Evolutionary conservation across 1,140 invertebrate genomes (phyloP), one percentile per base, ranked within the genome.

Genomic region (Frieseomelitta varia): DNA sequence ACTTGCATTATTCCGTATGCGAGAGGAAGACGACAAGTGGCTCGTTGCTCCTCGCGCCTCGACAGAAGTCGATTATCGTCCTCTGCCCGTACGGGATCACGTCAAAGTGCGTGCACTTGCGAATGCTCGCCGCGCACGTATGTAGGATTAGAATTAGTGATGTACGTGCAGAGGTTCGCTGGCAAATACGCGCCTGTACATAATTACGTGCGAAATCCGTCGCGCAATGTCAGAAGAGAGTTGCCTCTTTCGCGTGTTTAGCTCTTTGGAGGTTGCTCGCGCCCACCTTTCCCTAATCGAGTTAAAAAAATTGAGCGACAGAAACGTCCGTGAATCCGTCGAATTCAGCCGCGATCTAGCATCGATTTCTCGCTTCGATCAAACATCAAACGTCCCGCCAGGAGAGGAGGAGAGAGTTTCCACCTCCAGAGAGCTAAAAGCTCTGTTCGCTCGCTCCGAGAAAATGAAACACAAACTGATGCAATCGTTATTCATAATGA

Each of bases 121-220:
- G 39, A 39, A 24, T 56, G 39, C 17, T 74, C 56, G 39, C 63
- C 73, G 68, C 39, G 67, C 82, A 61, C 82, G 68, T 19, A 51
- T 69, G 47, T 76, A 84, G 72, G 84, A 85, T 85, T 74, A 81
- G 63, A 85, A 84, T 69, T 85, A n/a, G 27, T 53, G 58, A 61
- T 76, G 69, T 81, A 84, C 83, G 77, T 10, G 56, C 79, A 85
- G 79, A 81, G 79, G 79, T 81, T 69, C 63, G 55, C 30, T 55
- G 30, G 77, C 75, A 76, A 75, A 34, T 85, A 85, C 77, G 63
- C 86, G 68, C 2, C 79, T 85, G 79, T 88, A 88, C 78, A 87
- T 77, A 68, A 88, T 88, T 76, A 61, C 79, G 75, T 82, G 86
- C 81, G 82, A 88, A 79, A 79, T 79, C 71, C 79, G 82, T 78